phyloP scores from a whole-genome alignment of 2,797 vertebrate species.

The Microctenopoma steveboyesi region DNA sequence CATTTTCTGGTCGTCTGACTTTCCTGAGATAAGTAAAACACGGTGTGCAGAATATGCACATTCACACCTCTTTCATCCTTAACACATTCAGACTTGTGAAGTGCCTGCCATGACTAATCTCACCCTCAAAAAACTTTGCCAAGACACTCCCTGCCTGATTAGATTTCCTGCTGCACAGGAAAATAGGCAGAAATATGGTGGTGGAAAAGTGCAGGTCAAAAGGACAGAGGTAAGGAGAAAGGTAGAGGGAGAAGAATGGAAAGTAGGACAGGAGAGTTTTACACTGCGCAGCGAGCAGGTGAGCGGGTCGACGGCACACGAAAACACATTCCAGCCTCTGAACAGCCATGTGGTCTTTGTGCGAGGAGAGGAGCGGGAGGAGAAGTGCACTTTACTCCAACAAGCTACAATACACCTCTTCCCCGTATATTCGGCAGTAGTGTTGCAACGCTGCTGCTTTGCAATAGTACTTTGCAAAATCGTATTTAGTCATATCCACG shows the following conservation, averaged over 20 bases:
- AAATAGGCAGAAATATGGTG: slow-evolving; percentile 40
- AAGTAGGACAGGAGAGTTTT: slow-evolving; percentile 17
- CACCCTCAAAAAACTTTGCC: slow-evolving; percentile 29
- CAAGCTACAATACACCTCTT: neutral
- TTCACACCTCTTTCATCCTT: slow-evolving; percentile 9
- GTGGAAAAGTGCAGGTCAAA: slow-evolving; percentile 37
- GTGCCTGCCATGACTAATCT: slow-evolving; percentile 48
- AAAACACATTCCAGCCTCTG: slow-evolving; percentile 62
- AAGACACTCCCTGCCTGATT: slow-evolving; percentile 67
- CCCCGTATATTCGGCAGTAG: no score
- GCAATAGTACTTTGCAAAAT: neutral
- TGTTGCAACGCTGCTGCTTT: neutral
- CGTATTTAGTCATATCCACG: neutral
- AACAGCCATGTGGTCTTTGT: slow-evolving; percentile 18
- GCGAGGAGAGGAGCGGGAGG: slow-evolving; percentile 19
- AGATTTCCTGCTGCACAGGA: slow-evolving; percentile 63
- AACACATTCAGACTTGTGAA: slow-evolving; percentile 15
- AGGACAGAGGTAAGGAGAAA: slow-evolving; percentile 15
- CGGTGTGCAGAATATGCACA: neutral
- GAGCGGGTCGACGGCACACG: slow-evolving; percentile 52
- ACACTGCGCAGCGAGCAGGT: neutral
- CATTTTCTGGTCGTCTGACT: neutral
- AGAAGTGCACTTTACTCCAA: slow-evolving; percentile 3
- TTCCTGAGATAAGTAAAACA: slow-evolving; percentile 13
- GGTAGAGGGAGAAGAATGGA: neutral